Conservation (phyloP, 1,140 invertebrate species). For the Trigoniulus corallinus region DNA sequence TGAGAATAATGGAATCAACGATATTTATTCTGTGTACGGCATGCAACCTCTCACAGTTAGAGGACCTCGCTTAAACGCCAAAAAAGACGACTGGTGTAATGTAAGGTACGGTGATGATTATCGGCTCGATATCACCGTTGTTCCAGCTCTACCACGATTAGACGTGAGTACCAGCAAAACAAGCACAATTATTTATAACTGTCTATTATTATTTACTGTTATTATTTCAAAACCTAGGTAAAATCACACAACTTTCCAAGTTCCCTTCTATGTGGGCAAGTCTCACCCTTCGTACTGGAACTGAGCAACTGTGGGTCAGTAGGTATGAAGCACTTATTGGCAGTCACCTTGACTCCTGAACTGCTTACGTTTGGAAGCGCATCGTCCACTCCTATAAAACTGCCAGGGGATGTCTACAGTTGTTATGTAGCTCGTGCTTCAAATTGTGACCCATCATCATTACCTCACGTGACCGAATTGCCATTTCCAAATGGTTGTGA, state of each 20-base stretch:
- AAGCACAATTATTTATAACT: conserved; percentile 10
- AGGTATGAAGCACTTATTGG: conserved; percentile 41
- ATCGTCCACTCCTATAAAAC: conserved; percentile 6
- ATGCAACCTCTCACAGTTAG: conserved; percentile 28
- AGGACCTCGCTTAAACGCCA: conserved; percentile 27
- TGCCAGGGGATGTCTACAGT: conserved; percentile 8
- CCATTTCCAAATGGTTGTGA: conserved; percentile 15
- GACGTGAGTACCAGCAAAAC: conserved; percentile 19
- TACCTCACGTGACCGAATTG: conserved; percentile 13
- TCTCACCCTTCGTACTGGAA: conserved; percentile 44
- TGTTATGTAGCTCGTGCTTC: conserved; percentile 3
- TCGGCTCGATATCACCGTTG: conserved; percentile 27
- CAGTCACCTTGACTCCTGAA: conserved; percentile 48
- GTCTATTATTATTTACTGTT: conserved; percentile 9
- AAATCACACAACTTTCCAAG: conserved; percentile 47
- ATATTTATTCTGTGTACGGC: conserved; percentile 22
- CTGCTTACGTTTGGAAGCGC: conserved; percentile 37
- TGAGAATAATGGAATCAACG: not conserved
- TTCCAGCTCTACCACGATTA: conserved; percentile 27
- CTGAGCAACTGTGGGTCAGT: conserved; percentile 50
- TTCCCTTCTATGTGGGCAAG: conserved; percentile 52
- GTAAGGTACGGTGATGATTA: conserved; percentile 29
- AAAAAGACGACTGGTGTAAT: conserved; percentile 24
- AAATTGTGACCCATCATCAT: too few species aligned
- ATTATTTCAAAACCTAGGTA: conserved; percentile 31